A percentile compares a stretch with the other conserved stretches of the same genome.
Evolutionary conservation across 2,797 vertebrate genomes (phyloP).

Genomic region (Helicolenus hilgendorfi): DNA sequence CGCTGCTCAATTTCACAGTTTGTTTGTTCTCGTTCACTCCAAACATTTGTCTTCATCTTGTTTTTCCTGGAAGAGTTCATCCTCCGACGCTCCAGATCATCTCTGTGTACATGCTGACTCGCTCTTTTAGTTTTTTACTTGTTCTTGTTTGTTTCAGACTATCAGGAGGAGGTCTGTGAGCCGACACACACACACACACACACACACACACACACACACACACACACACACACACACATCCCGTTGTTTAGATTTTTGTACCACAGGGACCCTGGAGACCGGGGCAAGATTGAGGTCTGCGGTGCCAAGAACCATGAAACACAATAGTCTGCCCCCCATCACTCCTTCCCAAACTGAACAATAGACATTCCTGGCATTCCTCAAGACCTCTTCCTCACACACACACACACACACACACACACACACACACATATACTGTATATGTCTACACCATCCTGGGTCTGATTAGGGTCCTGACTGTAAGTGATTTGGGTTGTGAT

Average conservation of each 20-base stretch:
- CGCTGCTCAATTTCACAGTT: too few relatives aligned
- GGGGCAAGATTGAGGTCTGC: constrained; percentile 57
- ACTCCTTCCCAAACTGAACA: constrained; percentile 81
- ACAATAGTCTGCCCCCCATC: constrained; percentile 80
- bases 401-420: constrained; percentile 17
- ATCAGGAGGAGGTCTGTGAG: background rate
- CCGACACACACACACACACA: background rate
- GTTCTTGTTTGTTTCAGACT: constrained; percentile 15
- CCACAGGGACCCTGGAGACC: constrained; percentile 67
- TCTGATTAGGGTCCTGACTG: constrained; percentile 54
- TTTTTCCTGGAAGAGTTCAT: too few relatives aligned
- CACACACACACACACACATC: constrained; percentile 38
- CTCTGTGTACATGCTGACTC: background rate
- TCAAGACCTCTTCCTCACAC: constrained; percentile 76
- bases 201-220: constrained; percentile 18
- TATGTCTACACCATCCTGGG: constrained; percentile 19
- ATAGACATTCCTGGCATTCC: constrained; percentile 90
- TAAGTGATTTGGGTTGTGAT: constrained; percentile 26
- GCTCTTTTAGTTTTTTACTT: background rate
- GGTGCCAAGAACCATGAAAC: constrained; percentile 80
- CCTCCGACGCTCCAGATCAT: background rate
- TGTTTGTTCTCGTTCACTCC: too few relatives aligned
- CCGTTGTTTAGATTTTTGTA: constrained; percentile 65
- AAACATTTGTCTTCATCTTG: too few relatives aligned
- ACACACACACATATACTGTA: background rate